These are phyloP conservation scores for Euwallacea fornicatus DNA, from an alignment of 1,140 invertebrate species.

Conservation along the genomic window DNA sequence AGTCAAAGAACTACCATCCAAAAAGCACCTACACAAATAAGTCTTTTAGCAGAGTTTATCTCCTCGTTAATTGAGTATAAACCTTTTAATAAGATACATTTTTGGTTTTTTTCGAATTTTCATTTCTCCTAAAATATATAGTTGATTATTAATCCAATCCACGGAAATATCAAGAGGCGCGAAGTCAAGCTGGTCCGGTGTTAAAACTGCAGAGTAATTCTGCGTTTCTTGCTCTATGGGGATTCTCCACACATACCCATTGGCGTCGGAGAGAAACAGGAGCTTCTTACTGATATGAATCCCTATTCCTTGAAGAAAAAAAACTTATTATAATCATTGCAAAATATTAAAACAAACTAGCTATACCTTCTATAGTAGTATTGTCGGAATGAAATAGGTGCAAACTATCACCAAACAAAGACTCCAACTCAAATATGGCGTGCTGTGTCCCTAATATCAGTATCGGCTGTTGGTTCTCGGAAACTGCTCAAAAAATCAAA, in stretches of 20 bases:
- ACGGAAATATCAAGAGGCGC: conserved; percentile 70
- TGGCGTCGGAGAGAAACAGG: conserved; percentile 74
- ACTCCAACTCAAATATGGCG: conserved; percentile 68
- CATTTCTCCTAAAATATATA: conserved; percentile 76
- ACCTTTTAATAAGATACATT: conserved; percentile 70
- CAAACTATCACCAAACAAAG: conserved; percentile 66
- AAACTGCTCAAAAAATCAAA: conserved; percentile 48
- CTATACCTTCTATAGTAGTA: conserved; percentile 50
- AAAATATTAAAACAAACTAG: conserved; percentile 3
- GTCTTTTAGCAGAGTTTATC: neutral
- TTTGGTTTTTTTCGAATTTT: conserved; percentile 12
- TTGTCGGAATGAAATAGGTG: conserved; percentile 57
- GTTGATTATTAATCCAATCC: conserved; percentile 83
- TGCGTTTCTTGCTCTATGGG: conserved; percentile 51
- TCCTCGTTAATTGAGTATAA: conserved; percentile 3
- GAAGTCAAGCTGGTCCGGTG: conserved; percentile 61
- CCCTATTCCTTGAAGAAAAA: conserved; percentile 66
- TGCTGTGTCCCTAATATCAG: conserved; percentile 72
- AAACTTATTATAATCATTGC: conserved; percentile 1
- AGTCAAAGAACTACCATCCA: conserved; percentile 68
- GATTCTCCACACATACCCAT: conserved; percentile 62
- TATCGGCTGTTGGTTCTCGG: conserved; percentile 64
- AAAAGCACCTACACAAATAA: conserved; percentile 57
- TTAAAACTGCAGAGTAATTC: conserved; percentile 57
- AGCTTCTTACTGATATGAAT: conserved; percentile 70